phyloP scores from a whole-genome alignment of 2,113 vertebrate genomes.

The Lasiurus borealis region DNA sequence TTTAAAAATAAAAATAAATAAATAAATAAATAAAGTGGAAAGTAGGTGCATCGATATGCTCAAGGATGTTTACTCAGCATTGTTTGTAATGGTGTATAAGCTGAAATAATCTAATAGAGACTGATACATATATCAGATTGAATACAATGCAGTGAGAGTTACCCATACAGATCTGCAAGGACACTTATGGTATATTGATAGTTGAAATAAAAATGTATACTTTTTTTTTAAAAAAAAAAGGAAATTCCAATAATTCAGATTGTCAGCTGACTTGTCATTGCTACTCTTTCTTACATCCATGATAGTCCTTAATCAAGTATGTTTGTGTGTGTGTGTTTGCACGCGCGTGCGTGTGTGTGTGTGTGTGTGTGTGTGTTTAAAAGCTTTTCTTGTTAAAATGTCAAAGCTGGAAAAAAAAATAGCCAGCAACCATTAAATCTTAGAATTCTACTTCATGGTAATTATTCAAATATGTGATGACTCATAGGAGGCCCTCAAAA shows the following conservation, averaged over 20 bases:
- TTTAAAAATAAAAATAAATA: neutral
- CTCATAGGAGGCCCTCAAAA: slow-evolving; percentile 1
- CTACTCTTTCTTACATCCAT: neutral
- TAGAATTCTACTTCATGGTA: slow-evolving; percentile 11
- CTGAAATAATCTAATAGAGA: neutral
- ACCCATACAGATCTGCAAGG: neutral
- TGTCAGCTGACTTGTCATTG: neutral
- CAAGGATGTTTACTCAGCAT: neutral
- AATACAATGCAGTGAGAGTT: neutral
- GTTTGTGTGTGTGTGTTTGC: neutral
- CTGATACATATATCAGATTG: neutral
- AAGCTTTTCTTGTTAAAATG: neutral
- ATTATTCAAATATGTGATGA: slow-evolving; percentile 53
- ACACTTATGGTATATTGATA: neutral
- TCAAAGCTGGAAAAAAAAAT: neutral
- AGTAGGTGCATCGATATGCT: neutral
- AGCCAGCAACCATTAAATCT: neutral
- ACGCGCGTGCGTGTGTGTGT: neutral
- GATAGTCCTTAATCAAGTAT: neutral
- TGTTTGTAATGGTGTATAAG: neutral
- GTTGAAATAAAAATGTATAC: neutral
- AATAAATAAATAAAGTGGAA: neutral
- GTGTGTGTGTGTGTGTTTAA: neutral
- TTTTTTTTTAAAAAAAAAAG: neutral
- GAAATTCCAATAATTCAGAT: neutral